Conservation (phyloP, 2,888 invertebrate species). For the Clanis bilineata region DNA sequence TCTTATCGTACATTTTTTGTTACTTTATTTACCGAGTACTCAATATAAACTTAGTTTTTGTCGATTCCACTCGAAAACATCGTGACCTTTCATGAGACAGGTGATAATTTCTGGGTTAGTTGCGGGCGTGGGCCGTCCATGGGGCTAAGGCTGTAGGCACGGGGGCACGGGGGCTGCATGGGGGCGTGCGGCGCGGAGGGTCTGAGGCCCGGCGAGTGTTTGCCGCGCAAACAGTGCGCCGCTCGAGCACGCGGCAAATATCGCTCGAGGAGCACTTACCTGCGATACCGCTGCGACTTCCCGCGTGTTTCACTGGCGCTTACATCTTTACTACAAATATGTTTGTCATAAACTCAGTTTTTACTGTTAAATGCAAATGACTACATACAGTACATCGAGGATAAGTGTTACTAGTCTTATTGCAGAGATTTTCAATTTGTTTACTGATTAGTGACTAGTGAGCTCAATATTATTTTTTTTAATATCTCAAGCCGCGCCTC, state of each 20-base stretch:
- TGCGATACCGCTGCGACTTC: slow-evolving; percentile 42
- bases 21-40: too few species aligned
- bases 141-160: slow-evolving; percentile 18
- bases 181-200: slow-evolving; percentile 13
- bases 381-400: too few species aligned
- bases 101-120: background rate
- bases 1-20: too few species aligned
- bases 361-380: slow-evolving; percentile 24
- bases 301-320: slow-evolving; percentile 44
- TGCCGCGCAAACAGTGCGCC: slow-evolving; percentile 64
- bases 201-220: slow-evolving; percentile 44
- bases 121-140: background rate
- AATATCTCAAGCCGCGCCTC: too few species aligned
- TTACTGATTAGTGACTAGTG: too few species aligned
- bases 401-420: background rate
- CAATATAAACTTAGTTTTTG: too few species aligned
- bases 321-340: slow-evolving; percentile 53
- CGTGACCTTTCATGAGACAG: background rate
- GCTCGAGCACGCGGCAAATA: slow-evolving; percentile 68
- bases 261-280: slow-evolving; percentile 62
- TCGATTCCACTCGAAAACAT: background rate
- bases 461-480: too few species aligned
- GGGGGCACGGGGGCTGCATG: slow-evolving; percentile 17
- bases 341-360: slow-evolving; percentile 41
- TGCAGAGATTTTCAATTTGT: too few species aligned